phyloP scores from a whole-genome alignment of 2,113 vertebrate genomes.

The Lycaon pictus region DNA sequence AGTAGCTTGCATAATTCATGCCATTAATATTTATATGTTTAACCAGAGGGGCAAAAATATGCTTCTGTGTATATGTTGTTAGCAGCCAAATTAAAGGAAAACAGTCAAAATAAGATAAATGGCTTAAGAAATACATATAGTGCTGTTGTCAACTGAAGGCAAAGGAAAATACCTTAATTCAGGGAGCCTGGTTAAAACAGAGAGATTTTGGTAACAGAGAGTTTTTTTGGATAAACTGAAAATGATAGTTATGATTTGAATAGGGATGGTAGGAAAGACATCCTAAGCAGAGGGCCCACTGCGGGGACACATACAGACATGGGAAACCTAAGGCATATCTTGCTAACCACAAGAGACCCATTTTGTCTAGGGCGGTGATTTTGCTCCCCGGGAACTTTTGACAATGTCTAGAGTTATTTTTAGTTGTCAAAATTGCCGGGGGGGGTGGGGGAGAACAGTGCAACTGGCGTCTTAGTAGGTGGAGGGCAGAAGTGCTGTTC shows the following conservation, averaged over 20 bases:
- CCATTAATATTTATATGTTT: slow-evolving; percentile 44
- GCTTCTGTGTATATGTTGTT: background rate
- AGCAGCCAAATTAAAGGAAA: background rate
- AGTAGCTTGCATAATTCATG: background rate
- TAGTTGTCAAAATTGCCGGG: background rate
- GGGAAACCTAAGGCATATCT: background rate
- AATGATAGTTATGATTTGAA: background rate
- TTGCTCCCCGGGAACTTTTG: background rate
- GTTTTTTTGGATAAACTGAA: background rate
- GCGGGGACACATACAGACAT: rapidly evolving
- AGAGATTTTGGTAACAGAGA: background rate
- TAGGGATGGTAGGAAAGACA: background rate
- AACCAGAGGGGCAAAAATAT: background rate
- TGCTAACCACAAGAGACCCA: background rate
- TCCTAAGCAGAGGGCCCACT: background rate
- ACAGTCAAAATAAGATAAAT: background rate
- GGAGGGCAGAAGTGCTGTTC: background rate
- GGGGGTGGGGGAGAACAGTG: background rate
- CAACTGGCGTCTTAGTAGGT: background rate
- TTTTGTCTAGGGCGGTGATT: background rate
- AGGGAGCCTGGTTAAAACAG: background rate
- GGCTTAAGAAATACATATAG: background rate
- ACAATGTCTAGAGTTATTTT: background rate
- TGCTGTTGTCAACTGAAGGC: background rate
- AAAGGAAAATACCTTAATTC: background rate